Conservation (phyloP, 2,113 vertebrate species). For the Coturnix japonica region DNA sequence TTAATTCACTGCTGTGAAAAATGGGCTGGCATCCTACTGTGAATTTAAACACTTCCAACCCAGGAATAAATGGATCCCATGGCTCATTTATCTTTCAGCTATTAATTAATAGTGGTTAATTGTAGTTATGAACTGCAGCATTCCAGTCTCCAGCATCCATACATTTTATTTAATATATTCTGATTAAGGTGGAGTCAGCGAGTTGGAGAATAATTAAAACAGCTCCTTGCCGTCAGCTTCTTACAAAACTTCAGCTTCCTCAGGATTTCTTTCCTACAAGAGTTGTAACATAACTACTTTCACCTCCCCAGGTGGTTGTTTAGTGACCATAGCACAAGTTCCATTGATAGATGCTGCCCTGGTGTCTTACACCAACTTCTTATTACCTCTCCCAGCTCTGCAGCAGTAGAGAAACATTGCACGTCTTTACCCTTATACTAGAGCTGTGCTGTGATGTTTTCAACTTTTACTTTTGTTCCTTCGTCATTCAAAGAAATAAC, state of each 20-base stretch:
- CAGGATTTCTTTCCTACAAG: neutral
- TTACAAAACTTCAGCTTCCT: constrained; percentile 18
- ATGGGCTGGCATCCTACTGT: constrained; percentile 78
- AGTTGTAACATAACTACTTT: neutral
- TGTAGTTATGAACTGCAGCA: constrained; percentile 83
- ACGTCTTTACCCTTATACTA: neutral
- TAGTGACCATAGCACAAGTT: neutral
- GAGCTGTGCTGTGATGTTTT: too few relatives aligned
- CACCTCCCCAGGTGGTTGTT: neutral
- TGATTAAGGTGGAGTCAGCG: constrained; percentile 60
- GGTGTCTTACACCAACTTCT: neutral
- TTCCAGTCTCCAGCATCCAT: constrained; percentile 77
- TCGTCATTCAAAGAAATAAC: neutral
- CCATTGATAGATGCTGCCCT: neutral
- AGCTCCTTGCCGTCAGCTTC: constrained; percentile 37
- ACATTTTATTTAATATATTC: constrained; percentile 82
- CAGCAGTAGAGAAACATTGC: neutral
- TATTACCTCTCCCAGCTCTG: neutral
- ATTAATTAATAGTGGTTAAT: constrained; percentile 88
- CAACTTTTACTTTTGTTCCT: neutral
- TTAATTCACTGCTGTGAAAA: constrained; percentile 82
- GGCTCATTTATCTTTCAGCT: constrained; percentile 82
- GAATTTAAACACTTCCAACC: constrained; percentile 84
- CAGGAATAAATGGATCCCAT: constrained; percentile 78
- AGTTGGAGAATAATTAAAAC: constrained; percentile 56